These are phyloP conservation scores for Rostratula benghalensis DNA, from an alignment of 2,113 vertebrate species.

Conservation along the genomic window DNA sequence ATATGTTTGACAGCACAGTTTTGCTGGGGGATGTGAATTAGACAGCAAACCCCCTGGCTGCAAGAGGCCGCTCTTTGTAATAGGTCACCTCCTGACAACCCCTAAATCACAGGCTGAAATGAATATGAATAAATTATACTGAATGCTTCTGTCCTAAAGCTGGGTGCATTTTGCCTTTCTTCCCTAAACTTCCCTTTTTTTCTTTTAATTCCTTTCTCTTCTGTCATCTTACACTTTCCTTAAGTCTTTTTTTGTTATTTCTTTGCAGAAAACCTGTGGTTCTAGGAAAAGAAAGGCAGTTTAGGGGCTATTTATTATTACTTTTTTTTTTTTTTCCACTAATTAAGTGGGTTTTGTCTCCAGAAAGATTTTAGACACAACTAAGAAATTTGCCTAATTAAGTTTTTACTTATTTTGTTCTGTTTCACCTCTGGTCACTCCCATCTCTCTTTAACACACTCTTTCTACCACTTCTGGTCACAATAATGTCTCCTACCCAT, in stretches of 20 bases:
- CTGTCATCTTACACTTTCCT: background rate
- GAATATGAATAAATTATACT: slow-evolving; percentile 9
- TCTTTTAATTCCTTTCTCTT: background rate
- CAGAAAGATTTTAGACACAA: background rate
- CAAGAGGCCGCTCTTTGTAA: background rate
- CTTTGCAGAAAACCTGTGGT: background rate
- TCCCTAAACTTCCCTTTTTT: background rate
- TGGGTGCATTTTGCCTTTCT: background rate
- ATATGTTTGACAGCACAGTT: background rate
- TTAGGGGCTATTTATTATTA: background rate
- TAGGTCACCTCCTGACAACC: slow-evolving; percentile 17
- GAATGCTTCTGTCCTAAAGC: background rate
- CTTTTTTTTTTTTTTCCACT: background rate
- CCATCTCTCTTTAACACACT: background rate
- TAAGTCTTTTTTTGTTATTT: background rate
- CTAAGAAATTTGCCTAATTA: background rate
- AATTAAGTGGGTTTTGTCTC: background rate
- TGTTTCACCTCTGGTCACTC: background rate
- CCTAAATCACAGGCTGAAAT: slow-evolving; percentile 12
- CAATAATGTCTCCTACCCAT: background rate
- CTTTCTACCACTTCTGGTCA: background rate
- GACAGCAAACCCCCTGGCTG: slow-evolving; percentile 8
- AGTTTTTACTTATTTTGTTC: background rate
- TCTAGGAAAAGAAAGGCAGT: background rate
- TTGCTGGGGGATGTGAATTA: slow-evolving; percentile 9